Conservation (phyloP, 1,140 invertebrate genomes). For the Sitobion miscanthi region DNA sequence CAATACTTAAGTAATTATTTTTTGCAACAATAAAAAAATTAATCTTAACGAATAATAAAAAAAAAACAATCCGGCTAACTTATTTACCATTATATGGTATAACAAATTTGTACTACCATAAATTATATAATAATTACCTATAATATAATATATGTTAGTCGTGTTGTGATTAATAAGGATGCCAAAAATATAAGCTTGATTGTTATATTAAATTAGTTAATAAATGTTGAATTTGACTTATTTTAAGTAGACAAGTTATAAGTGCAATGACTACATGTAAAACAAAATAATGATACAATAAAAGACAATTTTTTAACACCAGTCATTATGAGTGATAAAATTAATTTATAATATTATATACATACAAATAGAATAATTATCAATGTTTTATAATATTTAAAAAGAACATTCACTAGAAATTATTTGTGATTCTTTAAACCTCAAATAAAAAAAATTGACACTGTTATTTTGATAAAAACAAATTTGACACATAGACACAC, state of each 20-base stretch:
- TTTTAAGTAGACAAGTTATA: neutral
- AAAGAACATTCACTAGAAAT: conserved; percentile 1
- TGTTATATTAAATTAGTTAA: conserved; percentile 10
- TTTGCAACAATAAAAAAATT: neutral
- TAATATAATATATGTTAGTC: neutral
- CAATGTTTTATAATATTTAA: neutral
- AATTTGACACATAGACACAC: conserved; percentile 12
- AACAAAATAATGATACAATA: neutral
- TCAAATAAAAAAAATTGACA: conserved; percentile 46
- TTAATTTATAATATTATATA: neutral
- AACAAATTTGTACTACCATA: neutral
- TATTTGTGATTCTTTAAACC: conserved; percentile 5
- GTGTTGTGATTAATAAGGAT: neutral
- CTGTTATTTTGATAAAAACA: neutral
- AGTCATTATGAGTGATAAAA: conserved; percentile 8
- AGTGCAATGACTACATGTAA: neutral
- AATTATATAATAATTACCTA: neutral
- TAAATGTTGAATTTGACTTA: neutral
- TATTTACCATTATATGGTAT: neutral
- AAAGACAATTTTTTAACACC: neutral
- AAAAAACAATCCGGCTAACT: conserved; percentile 20
- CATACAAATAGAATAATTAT: neutral
- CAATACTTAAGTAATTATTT: neutral
- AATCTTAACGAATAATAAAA: neutral
- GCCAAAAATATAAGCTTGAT: neutral